phyloP scores from a whole-genome alignment of 2,797 vertebrate species.

The Furcifer pardalis region DNA sequence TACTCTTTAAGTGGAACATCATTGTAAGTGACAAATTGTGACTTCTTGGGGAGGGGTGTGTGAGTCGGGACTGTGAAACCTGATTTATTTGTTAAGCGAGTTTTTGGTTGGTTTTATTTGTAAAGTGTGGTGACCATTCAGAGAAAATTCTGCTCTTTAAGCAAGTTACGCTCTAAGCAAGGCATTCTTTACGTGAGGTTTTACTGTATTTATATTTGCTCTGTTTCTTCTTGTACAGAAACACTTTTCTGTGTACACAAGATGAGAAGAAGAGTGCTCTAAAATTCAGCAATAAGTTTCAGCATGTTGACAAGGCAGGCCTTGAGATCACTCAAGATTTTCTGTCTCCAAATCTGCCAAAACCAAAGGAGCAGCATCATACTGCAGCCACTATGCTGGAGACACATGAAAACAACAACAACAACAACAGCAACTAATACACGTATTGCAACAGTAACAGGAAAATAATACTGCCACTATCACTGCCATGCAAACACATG shows the following conservation, averaged over 20 bases:
- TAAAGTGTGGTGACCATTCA: too few relatives aligned
- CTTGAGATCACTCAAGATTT: slow-evolving; percentile 27
- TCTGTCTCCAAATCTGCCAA: slow-evolving; percentile 24
- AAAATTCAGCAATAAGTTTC: background rate
- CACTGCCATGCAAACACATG: background rate
- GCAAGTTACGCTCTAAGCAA: too few relatives aligned
- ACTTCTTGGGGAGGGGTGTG: too few relatives aligned
- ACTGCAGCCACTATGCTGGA: slow-evolving; percentile 37
- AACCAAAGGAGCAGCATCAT: slow-evolving; percentile 49
- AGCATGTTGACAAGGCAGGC: slow-evolving; percentile 27
- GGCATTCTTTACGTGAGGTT: too few relatives aligned
- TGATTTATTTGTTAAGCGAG: too few relatives aligned
- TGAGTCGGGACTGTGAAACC: too few relatives aligned
- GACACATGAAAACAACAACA: too few relatives aligned
- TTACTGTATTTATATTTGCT: background rate
- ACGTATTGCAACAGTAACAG: background rate
- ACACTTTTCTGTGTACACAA: background rate
- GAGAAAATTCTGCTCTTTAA: too few relatives aligned
- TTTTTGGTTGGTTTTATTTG: too few relatives aligned
- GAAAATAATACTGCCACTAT: slow-evolving; percentile 6
- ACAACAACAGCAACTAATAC: background rate
- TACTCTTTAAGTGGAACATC: too few relatives aligned
- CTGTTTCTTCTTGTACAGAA: background rate
- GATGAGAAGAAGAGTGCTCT: background rate
- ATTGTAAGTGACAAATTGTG: too few relatives aligned